Conservation (phyloP, 2,113 vertebrate genomes). For the Cryptotis parvus region DNA sequence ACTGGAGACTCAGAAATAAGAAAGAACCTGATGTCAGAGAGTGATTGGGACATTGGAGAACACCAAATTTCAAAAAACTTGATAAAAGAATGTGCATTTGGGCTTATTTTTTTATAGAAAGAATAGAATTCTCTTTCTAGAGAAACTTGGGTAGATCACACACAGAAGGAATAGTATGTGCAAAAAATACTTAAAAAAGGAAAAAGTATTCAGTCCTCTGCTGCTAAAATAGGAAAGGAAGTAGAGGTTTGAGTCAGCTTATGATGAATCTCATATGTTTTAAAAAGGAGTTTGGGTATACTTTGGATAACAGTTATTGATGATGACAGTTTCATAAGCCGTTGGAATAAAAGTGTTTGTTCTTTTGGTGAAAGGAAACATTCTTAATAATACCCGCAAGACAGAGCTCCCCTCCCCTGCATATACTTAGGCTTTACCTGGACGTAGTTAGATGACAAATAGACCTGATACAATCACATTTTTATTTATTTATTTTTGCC, state of each 20-base stretch:
- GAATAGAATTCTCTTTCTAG: not conserved
- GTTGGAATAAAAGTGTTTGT: not conserved
- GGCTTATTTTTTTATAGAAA: not conserved
- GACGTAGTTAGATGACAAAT: too few relatives aligned
- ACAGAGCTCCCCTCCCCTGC: not conserved
- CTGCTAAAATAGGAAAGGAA: not conserved
- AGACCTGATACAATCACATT: too few relatives aligned
- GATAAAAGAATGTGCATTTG: not conserved
- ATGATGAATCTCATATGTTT: not conserved
- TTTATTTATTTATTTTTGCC: not conserved
- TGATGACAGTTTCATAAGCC: not conserved
- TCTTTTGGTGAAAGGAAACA: not conserved
- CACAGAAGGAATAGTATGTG: not conserved
- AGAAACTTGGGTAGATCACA: not conserved
- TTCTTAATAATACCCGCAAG: not conserved
- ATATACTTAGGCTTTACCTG: too few relatives aligned
- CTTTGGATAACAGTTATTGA: not conserved
- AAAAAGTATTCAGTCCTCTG: not conserved
- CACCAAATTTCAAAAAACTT: not conserved
- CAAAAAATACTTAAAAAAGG: not conserved
- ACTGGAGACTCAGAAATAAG: not conserved
- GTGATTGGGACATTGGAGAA: not conserved
- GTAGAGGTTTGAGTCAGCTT: not conserved
- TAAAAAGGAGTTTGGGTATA: not conserved
- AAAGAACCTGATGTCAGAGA: not conserved